Conservation (phyloP, 2,113 vertebrate species). For the Colistium nudipinnis region DNA sequence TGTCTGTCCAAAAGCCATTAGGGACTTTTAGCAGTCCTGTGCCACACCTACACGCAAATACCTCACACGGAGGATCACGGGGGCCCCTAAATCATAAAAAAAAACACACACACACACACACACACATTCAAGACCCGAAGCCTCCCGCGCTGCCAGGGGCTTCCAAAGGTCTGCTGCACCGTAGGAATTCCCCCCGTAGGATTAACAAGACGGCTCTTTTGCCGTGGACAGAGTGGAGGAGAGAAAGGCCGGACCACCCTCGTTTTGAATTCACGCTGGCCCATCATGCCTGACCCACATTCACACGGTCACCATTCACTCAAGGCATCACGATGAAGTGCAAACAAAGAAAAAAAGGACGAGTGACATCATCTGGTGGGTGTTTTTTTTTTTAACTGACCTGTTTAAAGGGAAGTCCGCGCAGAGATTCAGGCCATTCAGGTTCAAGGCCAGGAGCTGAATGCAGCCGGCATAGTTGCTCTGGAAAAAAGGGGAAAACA, state of each 20-base stretch:
- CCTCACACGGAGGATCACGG: not conserved
- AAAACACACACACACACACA: too few species aligned
- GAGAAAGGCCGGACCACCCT: slow-evolving; percentile 61
- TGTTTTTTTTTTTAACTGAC: not conserved
- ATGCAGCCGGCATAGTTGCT: not conserved
- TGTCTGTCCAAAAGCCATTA: not conserved
- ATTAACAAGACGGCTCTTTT: slow-evolving; percentile 48
- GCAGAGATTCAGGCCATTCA: not conserved
- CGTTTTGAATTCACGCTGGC: slow-evolving; percentile 46
- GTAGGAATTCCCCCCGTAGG: slow-evolving; percentile 59
- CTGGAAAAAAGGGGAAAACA: not conserved
- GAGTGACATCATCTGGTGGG: slow-evolving; percentile 49
- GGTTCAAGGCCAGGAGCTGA: slow-evolving; percentile 5
- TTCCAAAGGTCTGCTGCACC: slow-evolving; percentile 62
- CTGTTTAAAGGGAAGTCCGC: not conserved
- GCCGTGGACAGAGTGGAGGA: slow-evolving; percentile 35
- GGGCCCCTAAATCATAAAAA: slow-evolving; percentile 30
- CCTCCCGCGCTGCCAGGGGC: slow-evolving; percentile 14
- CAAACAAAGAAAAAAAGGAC: not conserved
- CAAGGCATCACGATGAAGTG: slow-evolving; percentile 1
- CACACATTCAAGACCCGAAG: slow-evolving; percentile 38
- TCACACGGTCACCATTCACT: slow-evolving; percentile 26
- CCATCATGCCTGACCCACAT: slow-evolving; percentile 60
- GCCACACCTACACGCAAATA: slow-evolving; percentile 20
- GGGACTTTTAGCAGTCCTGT: not conserved